A percentile compares a stretch with the other conserved stretches of the same genome.
Evolutionary conservation across 2,797 vertebrate genomes (phyloP).

Genomic region (Sebastes aleutianus): DNA sequence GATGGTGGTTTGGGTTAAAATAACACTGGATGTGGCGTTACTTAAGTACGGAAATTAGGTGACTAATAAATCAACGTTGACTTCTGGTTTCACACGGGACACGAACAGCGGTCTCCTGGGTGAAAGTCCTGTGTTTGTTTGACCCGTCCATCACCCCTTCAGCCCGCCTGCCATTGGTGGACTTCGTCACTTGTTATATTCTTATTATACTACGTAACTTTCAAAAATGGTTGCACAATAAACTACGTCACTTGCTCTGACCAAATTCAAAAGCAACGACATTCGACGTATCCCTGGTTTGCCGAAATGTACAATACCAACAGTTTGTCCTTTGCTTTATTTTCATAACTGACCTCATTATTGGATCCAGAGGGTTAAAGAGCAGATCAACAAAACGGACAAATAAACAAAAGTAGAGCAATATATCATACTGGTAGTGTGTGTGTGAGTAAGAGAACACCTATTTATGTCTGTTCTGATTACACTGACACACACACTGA

Average conservation of each 20-base stretch:
- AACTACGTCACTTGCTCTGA: background rate
- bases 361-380: background rate
- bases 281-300: background rate
- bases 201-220: background rate
- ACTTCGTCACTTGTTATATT: background rate
- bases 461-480: slow-evolving; percentile 40
- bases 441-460: slow-evolving; percentile 2
- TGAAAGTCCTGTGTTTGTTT: background rate
- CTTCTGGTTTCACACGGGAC: background rate
- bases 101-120: background rate
- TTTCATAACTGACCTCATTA: background rate
- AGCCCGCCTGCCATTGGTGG: too few relatives aligned
- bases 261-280: background rate
- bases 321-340: background rate
- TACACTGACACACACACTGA: slow-evolving; percentile 15
- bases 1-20: too few relatives aligned
- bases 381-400: background rate
- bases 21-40: too few relatives aligned
- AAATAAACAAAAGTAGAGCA: background rate
- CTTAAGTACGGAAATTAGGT: too few relatives aligned
- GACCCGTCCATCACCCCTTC: background rate
- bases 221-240: background rate
- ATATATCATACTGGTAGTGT: background rate
- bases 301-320: background rate
- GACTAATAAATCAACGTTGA: background rate